phyloP scores from a whole-genome alignment of 1,140 invertebrate genomes.

The Eumaeus atala region DNA sequence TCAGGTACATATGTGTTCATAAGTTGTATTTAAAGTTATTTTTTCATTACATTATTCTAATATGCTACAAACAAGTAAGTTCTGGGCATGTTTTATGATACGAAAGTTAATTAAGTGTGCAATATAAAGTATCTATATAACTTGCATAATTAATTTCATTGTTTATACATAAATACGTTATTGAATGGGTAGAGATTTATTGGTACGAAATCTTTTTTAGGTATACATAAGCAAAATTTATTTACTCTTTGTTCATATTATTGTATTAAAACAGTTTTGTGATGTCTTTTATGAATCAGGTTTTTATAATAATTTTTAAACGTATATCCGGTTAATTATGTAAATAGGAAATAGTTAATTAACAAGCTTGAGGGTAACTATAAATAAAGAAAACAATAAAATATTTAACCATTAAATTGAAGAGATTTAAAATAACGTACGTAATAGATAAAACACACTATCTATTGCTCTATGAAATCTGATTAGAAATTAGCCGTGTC shows the following conservation, averaged over 20 bases:
- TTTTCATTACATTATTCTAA: too few relatives aligned
- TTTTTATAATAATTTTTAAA: conserved; percentile 1
- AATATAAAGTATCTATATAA: too few relatives aligned
- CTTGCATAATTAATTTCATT: not conserved
- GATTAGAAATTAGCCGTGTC: conserved; percentile 51
- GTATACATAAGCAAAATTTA: not conserved
- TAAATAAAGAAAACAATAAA: not conserved
- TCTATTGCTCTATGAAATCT: conserved; percentile 32
- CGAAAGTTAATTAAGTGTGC: too few relatives aligned
- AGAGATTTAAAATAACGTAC: conserved; percentile 15
- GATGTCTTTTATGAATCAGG: not conserved
- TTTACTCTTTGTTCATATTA: conserved; percentile 2
- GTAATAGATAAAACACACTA: conserved; percentile 34
- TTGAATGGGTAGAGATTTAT: conserved; percentile 24
- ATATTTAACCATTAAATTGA: not conserved
- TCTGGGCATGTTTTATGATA: too few relatives aligned
- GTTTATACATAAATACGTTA: conserved; percentile 3
- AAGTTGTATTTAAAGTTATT: too few relatives aligned
- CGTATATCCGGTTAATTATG: not conserved
- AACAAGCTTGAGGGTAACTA: conserved; percentile 1
- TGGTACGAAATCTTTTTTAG: not conserved
- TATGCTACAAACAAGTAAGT: too few relatives aligned
- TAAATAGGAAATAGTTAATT: not conserved
- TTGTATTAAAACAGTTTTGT: not conserved
- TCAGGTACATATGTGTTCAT: too few relatives aligned